Evolutionary conservation across 1,140 invertebrate genomes (phyloP).

Genomic region (Caligus rogercresseyi): DNA sequence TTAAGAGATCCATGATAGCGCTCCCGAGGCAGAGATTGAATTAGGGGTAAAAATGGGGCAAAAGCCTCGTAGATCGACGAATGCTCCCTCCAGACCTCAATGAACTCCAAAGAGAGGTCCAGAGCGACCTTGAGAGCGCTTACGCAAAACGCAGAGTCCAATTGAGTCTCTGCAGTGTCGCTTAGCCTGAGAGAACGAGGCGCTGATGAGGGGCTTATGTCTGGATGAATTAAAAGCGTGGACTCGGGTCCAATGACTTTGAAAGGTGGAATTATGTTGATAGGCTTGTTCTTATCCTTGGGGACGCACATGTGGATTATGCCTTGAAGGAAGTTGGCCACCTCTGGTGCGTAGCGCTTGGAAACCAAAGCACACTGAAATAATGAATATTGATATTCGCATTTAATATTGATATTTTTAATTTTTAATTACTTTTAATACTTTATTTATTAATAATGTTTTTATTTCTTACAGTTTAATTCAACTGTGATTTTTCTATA

Average conservation of each 20-base stretch:
- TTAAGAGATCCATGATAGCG: not conserved
- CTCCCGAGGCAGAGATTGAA: not conserved
- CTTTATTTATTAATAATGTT: too few relatives aligned
- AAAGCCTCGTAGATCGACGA: constrained; percentile 8
- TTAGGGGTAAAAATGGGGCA: not conserved
- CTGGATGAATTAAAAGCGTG: not conserved
- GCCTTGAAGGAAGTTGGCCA: constrained; percentile 53
- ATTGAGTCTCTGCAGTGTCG: not conserved
- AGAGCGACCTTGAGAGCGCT: constrained; percentile 8
- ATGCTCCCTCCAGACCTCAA: constrained; percentile 8
- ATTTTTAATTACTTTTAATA: too few relatives aligned
- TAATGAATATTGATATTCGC: too few relatives aligned
- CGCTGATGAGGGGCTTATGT: not conserved
- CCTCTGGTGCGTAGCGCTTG: constrained; percentile 56
- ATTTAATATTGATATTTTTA: too few relatives aligned
- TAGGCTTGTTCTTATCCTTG: not conserved
- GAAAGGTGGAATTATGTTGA: constrained; percentile 5
- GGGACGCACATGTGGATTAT: constrained; percentile 33
- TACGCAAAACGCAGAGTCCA: not conserved
- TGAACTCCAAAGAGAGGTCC: not conserved
- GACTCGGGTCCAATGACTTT: constrained; percentile 7
- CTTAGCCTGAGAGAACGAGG: not conserved
- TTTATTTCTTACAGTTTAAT: too few relatives aligned
- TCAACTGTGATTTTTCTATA: too few relatives aligned
- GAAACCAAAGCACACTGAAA: constrained; percentile 55